Evolutionary conservation across 1,140 invertebrate species (phyloP), one percentile per base, ranked within the genome.

Genomic region (Eubasilissa regina): DNA sequence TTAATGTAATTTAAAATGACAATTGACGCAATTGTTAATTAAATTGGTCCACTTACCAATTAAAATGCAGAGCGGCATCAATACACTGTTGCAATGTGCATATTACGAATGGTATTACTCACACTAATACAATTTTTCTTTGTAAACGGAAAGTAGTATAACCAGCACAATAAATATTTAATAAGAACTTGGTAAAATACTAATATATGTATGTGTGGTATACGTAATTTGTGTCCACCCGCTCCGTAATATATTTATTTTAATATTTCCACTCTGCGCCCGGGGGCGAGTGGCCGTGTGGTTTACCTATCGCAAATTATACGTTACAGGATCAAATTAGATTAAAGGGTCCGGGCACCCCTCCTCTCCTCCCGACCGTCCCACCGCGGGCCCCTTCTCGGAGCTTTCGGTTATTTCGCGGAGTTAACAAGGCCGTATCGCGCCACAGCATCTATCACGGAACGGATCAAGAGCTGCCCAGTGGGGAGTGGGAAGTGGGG

Each of bases 251-350:
- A 80, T 73, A 80, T 80, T 80, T 70, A 80, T 77, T 80, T 77
- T 15, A 77, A 76, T 77, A 80, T 70, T 80, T 75, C 78, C 78
- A 68, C 53, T 21, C 53, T 35, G 17, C 25, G 79, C 79, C 78
- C 45, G 64, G 62, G 51, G 79, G 73, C 60, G 78, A 13, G 44
- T 47, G 72, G 72, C 62, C 45, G 72, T 66, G 60, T 68, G 51
- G 78, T 70, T 80, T 72, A 73, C 79, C 79, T 80, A 80, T 80
- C 79, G 79, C 79, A 80, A 80, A 80, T 80, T 80, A 77, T 75
- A 80, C 79, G 79, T 77, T 77, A 58, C 79, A 60, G 75, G 79
- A 80, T 80, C 79, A 72, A 80, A 80, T 80, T 80, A 80, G 78
- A 80, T 80, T 80, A 80, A 79, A 51, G 78, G 78, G 78, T 75